phyloP scores from a whole-genome alignment of 2,797 vertebrate genomes.

The Typhlichthys subterraneus region DNA sequence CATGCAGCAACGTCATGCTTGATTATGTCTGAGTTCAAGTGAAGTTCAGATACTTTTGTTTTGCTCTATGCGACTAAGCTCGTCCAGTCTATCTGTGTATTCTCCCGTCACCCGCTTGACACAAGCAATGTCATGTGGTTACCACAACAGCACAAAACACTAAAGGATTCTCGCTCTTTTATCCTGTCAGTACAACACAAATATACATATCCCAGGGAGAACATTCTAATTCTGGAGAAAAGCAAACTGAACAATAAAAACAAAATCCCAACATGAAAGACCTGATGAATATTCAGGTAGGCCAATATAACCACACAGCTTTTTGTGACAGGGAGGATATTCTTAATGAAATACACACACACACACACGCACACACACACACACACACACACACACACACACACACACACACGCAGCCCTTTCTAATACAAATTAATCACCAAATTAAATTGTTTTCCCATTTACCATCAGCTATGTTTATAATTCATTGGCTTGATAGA shows the following conservation, averaged over 20 bases:
- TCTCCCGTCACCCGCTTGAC: slow-evolving; percentile 31
- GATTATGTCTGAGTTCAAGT: slow-evolving; percentile 59
- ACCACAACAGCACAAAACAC: slow-evolving; percentile 15
- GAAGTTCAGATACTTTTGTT: slow-evolving; percentile 59
- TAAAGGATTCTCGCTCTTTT: slow-evolving; percentile 17
- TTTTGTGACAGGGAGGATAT: slow-evolving; percentile 5
- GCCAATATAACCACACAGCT: slow-evolving; percentile 41
- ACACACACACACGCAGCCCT: neutral
- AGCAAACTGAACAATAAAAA: slow-evolving; percentile 42
- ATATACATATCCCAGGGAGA: slow-evolving; percentile 29
- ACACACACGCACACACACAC: neutral
- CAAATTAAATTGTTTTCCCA: neutral
- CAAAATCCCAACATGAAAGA: slow-evolving; percentile 47
- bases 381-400: neutral
- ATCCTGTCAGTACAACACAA: slow-evolving; percentile 31
- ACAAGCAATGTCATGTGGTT: slow-evolving; percentile 14
- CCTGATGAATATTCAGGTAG: slow-evolving; percentile 53
- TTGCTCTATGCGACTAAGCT: slow-evolving; percentile 48
- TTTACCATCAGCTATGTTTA: too few species aligned
- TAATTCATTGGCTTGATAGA: too few species aligned
- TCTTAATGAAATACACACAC: neutral
- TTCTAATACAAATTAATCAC: neutral
- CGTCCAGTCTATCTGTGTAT: slow-evolving; percentile 33
- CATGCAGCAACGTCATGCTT: slow-evolving; percentile 36
- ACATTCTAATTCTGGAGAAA: slow-evolving; percentile 40